Evolutionary conservation across 2,888 invertebrate genomes (phyloP), one percentile per base, ranked within the genome.

Genomic region (Dugesia japonica): DNA sequence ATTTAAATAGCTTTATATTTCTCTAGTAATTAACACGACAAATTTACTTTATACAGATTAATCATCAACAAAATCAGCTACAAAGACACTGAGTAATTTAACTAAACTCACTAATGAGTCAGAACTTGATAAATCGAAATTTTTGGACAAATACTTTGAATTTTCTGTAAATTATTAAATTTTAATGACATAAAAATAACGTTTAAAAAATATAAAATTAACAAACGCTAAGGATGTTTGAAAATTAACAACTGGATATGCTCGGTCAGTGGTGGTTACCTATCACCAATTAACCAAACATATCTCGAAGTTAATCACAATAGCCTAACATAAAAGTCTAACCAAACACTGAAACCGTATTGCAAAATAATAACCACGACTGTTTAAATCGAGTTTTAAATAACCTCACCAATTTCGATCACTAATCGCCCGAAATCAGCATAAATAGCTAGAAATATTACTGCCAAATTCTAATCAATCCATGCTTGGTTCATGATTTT

Each of bases 161-260:
- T 31, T 7, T 7, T 13, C 31, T 31, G 13, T 7, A 4, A 31
- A 31, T 13, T 31, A 31, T 7, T 31, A 31, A 31, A 31, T 13
- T 4, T 31, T 7, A 31, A 31, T 31, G 13, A 31, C 31, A 4
- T 31, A 7, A 7, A 31, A 31, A 31, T 31, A 13, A 13, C 56
- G 17, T 9, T 9, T 56, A n/a, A 56, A 4, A 7, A 56, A 56
- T 56, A 56, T 20, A 9, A 13, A 56, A n/a, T 9, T 20, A 56
- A 56, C 4, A 56, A 23, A 23, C 7, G 17, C 4, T 20, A 56
- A 56, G n/a, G 56, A 56, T 56, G 56, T n/a, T 56, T 56, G 23
- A 56, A 56, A 56, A 56, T 56, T 56, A 56, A 56, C 56, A 56
- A 56, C 56, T 56, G 56, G 56, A 56, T 56, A 56, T 56, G 56